These are phyloP conservation scores for Antheraea pernyi DNA, from an alignment of 1,140 invertebrate species.

Conservation along the genomic window DNA sequence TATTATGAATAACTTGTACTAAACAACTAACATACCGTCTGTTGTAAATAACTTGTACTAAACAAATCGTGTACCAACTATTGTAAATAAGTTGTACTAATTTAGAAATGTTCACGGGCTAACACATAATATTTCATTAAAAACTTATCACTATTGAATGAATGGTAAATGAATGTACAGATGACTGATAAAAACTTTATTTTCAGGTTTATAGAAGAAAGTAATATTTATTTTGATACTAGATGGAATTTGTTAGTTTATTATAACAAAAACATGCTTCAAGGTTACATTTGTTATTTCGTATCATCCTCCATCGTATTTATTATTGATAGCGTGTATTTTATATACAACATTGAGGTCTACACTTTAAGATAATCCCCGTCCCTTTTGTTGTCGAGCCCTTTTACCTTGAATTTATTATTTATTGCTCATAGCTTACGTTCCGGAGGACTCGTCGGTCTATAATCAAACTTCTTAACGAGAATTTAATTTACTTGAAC, in stretches of 20 bases:
- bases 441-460: not conserved
- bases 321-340: not conserved
- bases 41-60: too few species aligned
- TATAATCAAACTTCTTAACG: not conserved
- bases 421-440: slow-evolving; percentile 1
- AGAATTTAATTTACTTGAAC: not conserved
- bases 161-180: too few species aligned
- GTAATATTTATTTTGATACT: not conserved
- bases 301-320: not conserved
- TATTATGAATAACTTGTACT: too few species aligned
- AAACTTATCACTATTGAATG: too few species aligned
- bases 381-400: not conserved
- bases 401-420: slow-evolving; percentile 4
- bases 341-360: slow-evolving; percentile 1
- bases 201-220: not conserved
- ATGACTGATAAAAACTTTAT: too few species aligned
- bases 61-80: too few species aligned
- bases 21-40: too few species aligned
- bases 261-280: not conserved
- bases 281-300: not conserved
- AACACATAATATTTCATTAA: too few species aligned
- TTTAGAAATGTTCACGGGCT: too few species aligned
- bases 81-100: too few species aligned
- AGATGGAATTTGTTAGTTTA: not conserved
- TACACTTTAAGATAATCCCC: not conserved